Evolutionary conservation across 2,888 invertebrate species (phyloP), one percentile per base, ranked within the genome.

Genomic region (Cepaea hortensis): DNA sequence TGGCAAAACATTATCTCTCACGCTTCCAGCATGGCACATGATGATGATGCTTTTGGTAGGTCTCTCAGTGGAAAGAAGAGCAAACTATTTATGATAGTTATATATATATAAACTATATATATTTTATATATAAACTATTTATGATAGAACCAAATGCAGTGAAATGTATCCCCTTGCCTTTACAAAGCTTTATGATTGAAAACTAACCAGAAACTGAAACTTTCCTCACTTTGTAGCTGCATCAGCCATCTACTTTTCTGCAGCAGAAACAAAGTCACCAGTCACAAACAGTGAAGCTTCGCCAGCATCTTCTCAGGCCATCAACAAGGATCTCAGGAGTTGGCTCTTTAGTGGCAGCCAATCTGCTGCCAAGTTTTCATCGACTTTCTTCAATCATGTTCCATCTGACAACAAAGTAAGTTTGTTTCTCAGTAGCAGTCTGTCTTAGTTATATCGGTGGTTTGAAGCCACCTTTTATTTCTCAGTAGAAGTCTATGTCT

Each of bases 401-500:
- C 88, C 88, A 20, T 6, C 62, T 13, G 88, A 88, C 65, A 73
- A 48, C n/a, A 86, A 81, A 48, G 88, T 87, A 73, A 86, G 85
- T 55, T 35, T 55, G 55, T 55, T 6, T 55, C 55, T 55, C 35
- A 35, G 35, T 35, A 35, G 35, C 35, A 35, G 46, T 20, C 65
- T 15, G 65, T 65, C 18, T 65, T 15, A 65, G 1, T 65, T 65
- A 9, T 65, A 15, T 65, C 65, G 9, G 13, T 65, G 9, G 9
- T 0, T 9, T 15, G 65, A 2, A 65, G 13, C 9, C 9, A 9
- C 18, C 65, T 65, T 9, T 65, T 65, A 2, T 65, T 9, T 35
- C 1, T 35, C 35, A 35, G 0, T 35, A 35, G 35, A 35, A 35
- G 46, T 20, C 65, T 15, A 35, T 35, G 65, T 65, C 18, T 65